These are phyloP conservation scores for Zaprionus nigranus DNA, from an alignment of 1,140 invertebrate genomes.

Conservation along the genomic window DNA sequence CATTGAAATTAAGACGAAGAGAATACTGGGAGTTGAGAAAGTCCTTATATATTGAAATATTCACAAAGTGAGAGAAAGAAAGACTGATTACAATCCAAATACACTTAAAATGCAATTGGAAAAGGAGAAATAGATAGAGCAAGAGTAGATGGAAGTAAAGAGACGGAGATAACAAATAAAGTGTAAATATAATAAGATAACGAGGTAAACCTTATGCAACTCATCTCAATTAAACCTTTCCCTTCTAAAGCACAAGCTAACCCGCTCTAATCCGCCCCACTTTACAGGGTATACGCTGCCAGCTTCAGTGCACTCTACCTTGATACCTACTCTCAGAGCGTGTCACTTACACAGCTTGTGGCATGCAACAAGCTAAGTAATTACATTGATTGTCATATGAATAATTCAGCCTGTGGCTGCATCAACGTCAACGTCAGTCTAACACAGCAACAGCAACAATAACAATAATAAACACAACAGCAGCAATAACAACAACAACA, in stretches of 20 bases:
- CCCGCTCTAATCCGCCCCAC: not conserved
- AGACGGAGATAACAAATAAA: too few relatives aligned
- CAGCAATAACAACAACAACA: not conserved
- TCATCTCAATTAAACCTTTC: accelerated
- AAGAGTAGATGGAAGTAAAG: too few relatives aligned
- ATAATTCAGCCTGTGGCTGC: constrained; percentile 18
- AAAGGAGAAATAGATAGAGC: too few relatives aligned
- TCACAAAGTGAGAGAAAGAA: too few relatives aligned
- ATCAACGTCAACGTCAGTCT: constrained; percentile 5
- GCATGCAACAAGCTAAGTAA: constrained; percentile 7
- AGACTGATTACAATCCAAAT: too few relatives aligned
- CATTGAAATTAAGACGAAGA: too few relatives aligned
- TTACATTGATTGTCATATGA: constrained; percentile 27
- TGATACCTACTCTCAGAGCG: not conserved
- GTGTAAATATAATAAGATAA: too few relatives aligned
- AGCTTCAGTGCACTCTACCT: not conserved
- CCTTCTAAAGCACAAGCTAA: too few relatives aligned
- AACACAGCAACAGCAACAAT: constrained; percentile 1
- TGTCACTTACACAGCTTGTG: not conserved
- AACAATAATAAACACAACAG: not conserved
- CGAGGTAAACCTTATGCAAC: too few relatives aligned
- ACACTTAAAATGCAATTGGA: too few relatives aligned
- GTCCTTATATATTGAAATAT: accelerated
- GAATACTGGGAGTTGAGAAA: too few relatives aligned
- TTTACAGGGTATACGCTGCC: not conserved